These are phyloP conservation scores for Bombus waltoni DNA, from an alignment of 1,140 invertebrate genomes.

Conservation along the genomic window DNA sequence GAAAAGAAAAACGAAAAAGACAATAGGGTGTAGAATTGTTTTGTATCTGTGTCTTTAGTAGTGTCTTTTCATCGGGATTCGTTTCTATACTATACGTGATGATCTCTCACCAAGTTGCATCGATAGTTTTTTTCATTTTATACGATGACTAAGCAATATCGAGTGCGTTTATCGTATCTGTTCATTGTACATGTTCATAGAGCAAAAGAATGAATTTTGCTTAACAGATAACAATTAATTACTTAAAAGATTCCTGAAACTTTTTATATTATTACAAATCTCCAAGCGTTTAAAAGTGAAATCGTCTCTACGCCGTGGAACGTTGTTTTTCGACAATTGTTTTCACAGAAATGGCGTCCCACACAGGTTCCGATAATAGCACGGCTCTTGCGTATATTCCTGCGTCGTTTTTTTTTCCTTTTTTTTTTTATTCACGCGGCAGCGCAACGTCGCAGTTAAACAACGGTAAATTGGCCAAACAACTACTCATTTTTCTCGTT, in stretches of 20 bases:
- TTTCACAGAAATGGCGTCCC: background rate
- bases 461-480: conserved; percentile 8
- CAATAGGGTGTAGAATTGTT: background rate
- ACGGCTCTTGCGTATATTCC: background rate
- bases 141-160: too few species aligned
- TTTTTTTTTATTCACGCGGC: background rate
- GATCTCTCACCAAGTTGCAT: too few species aligned
- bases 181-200: background rate
- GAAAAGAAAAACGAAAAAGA: too few species aligned
- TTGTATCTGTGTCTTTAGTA: background rate
- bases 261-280: background rate
- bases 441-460: conserved; percentile 2
- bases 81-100: background rate
- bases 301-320: background rate
- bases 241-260: background rate
- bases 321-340: background rate
- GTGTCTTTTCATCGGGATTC: background rate
- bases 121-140: too few species aligned
- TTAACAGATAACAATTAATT: too few species aligned
- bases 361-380: conserved; percentile 3
- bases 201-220: too few species aligned
- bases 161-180: background rate
- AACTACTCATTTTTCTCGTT: conserved; percentile 28
- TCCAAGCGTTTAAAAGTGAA: background rate
- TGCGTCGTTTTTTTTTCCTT: background rate